Evolutionary conservation across 2,888 invertebrate genomes (phyloP).

Genomic region (Drosophila anceps): DNA sequence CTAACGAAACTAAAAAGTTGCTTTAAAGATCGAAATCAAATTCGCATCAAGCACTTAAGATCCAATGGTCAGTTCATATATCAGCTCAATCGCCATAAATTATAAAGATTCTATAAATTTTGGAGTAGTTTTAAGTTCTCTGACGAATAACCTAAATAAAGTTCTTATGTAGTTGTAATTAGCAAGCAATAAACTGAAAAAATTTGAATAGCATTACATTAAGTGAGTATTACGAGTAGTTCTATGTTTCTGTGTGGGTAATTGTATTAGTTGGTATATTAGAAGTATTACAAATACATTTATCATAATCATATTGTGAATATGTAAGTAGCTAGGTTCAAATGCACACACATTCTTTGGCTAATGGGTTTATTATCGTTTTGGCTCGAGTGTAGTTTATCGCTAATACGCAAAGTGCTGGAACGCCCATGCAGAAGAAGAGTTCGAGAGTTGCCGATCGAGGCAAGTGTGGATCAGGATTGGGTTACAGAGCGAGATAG

Average conservation of each 20-base stretch:
- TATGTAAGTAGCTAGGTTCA: constrained; percentile 49
- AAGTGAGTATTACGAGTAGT: constrained; percentile 55
- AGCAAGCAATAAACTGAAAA: constrained; percentile 58
- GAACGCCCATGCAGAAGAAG: constrained; percentile 61
- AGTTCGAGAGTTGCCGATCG: constrained; percentile 45
- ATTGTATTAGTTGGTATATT: constrained; percentile 38
- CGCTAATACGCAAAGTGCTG: constrained; percentile 14
- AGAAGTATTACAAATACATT: constrained; percentile 49
- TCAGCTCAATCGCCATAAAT: constrained; percentile 11
- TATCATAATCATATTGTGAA: constrained; percentile 50
- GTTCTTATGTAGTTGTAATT: constrained; percentile 29
- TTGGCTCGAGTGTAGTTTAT: constrained; percentile 35
- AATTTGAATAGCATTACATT: constrained; percentile 49
- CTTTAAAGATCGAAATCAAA: constrained; percentile 43
- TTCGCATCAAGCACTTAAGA: constrained; percentile 1
- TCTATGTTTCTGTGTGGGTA: constrained; percentile 40
- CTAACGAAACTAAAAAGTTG: constrained; percentile 1
- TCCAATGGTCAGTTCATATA: constrained; percentile 18
- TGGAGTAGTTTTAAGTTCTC: constrained; percentile 22
- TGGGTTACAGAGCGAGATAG: constrained; percentile 4
- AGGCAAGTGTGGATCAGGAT: constrained; percentile 17
- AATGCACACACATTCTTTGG: constrained; percentile 55
- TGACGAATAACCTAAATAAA: constrained; percentile 29
- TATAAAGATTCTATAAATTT: not conserved
- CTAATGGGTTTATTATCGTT: constrained; percentile 28